Base-by-base conservation (phyloP, 2,888 invertebrate species). In the Phyto melanocephala region DNA sequence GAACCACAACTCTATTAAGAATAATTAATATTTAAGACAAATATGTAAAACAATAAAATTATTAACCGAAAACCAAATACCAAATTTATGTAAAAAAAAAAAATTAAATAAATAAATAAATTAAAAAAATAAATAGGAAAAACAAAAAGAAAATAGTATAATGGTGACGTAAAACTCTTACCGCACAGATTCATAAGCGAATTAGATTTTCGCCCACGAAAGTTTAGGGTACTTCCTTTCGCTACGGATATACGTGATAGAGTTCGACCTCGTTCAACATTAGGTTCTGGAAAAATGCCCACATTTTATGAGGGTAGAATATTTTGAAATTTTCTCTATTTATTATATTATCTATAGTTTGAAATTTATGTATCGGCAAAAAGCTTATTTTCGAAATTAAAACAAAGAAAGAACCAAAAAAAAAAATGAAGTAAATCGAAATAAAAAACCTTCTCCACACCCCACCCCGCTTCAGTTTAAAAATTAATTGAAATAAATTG, bases 141-240 rank as follows among this genome's bases (percentile, higher is more conserved):
- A 70, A 75, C 68, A 47, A 52, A 24, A 74, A 78, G n/a, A 74
- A 70, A 52, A 37, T 58, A 52, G 62, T 71, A 63, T 28, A 74
- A 76, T 67, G 60, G 75, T 79, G 75, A 79, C 79, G 28, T 79
- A 63, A 80, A 84, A 71, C 70, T 94, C 96, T 97, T 96, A 97
- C 97, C 96, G 94, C 96, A 96, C 94, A 97, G 94, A 94, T 97
- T 97, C 96, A 97, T 96, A 93, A 97, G 95, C 92, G 96, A 97
- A 95, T 96, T 96, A 93, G 96, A 96, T 94, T 96, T 96, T 95
- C 96, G 95, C 91, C 94, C 94, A 94, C 96, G 96, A 95, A 96
- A 95, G 95, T 95, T 96, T 93, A 95, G 93, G 93, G 95, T 94
- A 93, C 94, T 94, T 91, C 93, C 93, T 93, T 94, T 94, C 93